Evolutionary conservation across 2,113 vertebrate genomes (phyloP).

Genomic region (Anas platyrhynchos): DNA sequence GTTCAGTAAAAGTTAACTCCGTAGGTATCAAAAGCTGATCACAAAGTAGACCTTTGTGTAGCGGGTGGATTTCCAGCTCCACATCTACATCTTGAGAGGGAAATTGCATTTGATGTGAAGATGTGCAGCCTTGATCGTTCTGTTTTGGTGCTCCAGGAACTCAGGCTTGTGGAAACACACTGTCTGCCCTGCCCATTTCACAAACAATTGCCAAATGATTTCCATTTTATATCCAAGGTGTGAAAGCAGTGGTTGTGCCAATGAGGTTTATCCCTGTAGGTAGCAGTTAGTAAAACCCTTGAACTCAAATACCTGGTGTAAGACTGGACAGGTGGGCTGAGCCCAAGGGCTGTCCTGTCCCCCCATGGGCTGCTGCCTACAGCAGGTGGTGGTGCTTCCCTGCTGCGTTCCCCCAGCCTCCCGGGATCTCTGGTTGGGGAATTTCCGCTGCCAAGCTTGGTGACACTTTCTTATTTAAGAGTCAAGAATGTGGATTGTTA

Average conservation of each 20-base stretch:
- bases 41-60: neutral
- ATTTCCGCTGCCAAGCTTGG: neutral
- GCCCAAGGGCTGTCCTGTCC: neutral
- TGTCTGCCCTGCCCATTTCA: neutral
- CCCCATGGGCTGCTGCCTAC: fast-evolving
- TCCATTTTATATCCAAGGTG: neutral
- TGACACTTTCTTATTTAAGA: neutral
- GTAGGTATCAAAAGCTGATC: neutral
- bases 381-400: neutral
- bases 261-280: neutral
- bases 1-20: neutral
- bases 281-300: neutral
- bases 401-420: neutral
- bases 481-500: neutral
- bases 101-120: neutral
- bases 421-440: neutral
- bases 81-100: neutral
- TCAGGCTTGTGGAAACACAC: neutral
- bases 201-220: fast-evolving
- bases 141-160: neutral
- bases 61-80: neutral
- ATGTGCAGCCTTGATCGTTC: neutral
- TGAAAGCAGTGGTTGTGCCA: neutral
- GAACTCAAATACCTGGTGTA: neutral
- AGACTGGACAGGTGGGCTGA: neutral